phyloP scores from a whole-genome alignment of 2,888 invertebrate genomes.

The Camponotus fellah region DNA sequence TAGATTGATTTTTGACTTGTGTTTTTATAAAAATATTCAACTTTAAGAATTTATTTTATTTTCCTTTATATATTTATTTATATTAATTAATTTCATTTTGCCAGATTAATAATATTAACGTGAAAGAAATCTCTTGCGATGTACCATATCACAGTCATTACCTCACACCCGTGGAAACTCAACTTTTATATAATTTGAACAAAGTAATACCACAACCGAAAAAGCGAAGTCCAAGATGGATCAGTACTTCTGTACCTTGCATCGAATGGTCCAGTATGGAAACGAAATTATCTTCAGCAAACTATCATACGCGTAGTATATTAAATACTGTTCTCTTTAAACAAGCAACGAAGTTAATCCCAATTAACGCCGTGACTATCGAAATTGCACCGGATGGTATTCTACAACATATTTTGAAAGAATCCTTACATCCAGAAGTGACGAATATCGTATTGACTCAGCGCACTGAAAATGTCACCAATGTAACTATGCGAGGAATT shows the following conservation, averaged over 20 bases:
- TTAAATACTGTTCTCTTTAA: slow-evolving; percentile 48
- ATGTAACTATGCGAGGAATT: neutral
- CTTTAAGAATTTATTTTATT: too few species aligned
- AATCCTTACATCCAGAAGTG: too few species aligned
- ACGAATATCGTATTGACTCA: neutral
- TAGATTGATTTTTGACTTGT: neutral
- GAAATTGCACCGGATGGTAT: too few species aligned
- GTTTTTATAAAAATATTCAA: neutral
- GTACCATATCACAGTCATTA: neutral
- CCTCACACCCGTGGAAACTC: neutral
- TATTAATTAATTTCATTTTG: neutral
- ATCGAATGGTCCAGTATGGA: slow-evolving; percentile 31
- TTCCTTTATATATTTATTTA: neutral
- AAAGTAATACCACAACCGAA: neutral
- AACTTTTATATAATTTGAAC: neutral
- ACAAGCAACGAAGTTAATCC: neutral
- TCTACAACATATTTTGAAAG: too few species aligned
- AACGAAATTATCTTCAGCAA: slow-evolving; percentile 44
- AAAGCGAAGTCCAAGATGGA: slow-evolving; percentile 49
- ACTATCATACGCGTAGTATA: slow-evolving; percentile 54
- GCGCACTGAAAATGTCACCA: neutral
- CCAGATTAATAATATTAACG: neutral
- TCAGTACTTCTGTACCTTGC: slow-evolving; percentile 51
- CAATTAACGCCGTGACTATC: neutral
- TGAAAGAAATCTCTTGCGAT: neutral